phyloP scores from a whole-genome alignment of 2,888 invertebrate species.

The Resseliella maxima region DNA sequence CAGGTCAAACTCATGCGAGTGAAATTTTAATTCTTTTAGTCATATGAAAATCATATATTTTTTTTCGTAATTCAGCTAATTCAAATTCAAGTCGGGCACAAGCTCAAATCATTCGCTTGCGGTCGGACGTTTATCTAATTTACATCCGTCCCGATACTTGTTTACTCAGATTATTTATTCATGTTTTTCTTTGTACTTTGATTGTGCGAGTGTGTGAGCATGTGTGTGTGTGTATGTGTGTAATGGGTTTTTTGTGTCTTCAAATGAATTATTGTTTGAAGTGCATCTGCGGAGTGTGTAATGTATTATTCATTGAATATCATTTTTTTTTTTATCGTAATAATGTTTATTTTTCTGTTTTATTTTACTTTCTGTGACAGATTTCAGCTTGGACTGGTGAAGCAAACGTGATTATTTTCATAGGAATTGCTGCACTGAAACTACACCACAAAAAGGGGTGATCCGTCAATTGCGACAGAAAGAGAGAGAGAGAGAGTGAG shows the following conservation, averaged over 20 bases:
- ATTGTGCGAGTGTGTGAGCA: too few relatives aligned
- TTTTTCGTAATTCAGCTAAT: not conserved
- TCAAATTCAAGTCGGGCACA: conserved; percentile 6
- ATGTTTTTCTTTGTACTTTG: not conserved
- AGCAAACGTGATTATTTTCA: not conserved
- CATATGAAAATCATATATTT: not conserved
- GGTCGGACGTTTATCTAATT: conserved; percentile 38
- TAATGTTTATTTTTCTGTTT: not conserved
- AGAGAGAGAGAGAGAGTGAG: not conserved
- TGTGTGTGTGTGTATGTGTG: not conserved
- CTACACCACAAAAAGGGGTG: not conserved
- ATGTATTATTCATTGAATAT: conserved; percentile 17
- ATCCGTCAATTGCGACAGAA: too few relatives aligned
- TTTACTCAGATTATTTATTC: not conserved
- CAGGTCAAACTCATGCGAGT: conserved; percentile 11
- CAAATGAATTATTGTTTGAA: conserved; percentile 39
- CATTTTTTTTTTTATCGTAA: not conserved
- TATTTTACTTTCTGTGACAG: not conserved
- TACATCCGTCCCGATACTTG: conserved; percentile 30
- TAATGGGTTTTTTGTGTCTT: not conserved
- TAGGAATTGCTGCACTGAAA: not conserved
- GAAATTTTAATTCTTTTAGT: conserved; percentile 49
- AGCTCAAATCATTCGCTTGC: not conserved
- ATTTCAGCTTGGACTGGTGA: conserved; percentile 44
- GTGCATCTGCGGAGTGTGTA: not conserved